These are phyloP conservation scores for Pinctada fucata DNA, from an alignment of 2,888 invertebrate species.

Conservation along the genomic window DNA sequence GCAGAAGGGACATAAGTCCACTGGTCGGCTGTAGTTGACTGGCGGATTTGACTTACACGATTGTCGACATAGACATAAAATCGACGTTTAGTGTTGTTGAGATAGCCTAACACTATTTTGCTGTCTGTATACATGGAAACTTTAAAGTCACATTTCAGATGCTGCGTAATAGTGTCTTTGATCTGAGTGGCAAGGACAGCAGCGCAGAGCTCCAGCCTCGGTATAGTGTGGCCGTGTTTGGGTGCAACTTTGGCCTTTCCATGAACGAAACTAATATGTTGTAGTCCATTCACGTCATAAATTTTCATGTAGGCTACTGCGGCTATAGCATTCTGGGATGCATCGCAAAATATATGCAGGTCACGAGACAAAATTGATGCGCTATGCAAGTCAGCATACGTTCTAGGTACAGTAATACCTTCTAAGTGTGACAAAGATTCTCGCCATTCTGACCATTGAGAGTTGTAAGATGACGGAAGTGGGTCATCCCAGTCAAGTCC, in stretches of 20 bases:
- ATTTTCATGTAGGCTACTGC: slow-evolving; percentile 1
- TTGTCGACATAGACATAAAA: slow-evolving; percentile 10
- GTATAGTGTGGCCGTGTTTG: not conserved
- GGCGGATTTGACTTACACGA: slow-evolving; percentile 5
- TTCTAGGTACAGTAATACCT: not conserved
- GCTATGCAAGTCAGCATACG: not conserved
- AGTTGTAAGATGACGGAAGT: not conserved
- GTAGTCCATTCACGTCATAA: slow-evolving; percentile 6
- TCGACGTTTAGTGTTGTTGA: not conserved
- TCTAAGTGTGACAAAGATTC: not conserved
- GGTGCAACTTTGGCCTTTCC: slow-evolving; percentile 10
- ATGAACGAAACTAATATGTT: slow-evolving; percentile 5
- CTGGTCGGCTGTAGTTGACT: not conserved
- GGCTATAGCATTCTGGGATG: not conserved
- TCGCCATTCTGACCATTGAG: not conserved
- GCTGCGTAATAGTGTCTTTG: too few relatives aligned
- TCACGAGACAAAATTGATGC: not conserved
- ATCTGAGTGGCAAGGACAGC: slow-evolving; percentile 8
- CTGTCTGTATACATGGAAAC: slow-evolving; percentile 12
- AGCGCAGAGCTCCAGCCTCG: not conserved
- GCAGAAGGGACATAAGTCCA: slow-evolving; percentile 7
- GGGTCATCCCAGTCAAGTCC: not conserved
- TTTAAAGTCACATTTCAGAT: too few relatives aligned
- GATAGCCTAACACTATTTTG: slow-evolving; percentile 8
- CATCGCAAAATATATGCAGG: slow-evolving; percentile 9